A percentile compares a stretch with the other conserved stretches of the same genome.
Conservation (phyloP, 2,888 invertebrate genomes). For the Pseudoips prasinana region DNA sequence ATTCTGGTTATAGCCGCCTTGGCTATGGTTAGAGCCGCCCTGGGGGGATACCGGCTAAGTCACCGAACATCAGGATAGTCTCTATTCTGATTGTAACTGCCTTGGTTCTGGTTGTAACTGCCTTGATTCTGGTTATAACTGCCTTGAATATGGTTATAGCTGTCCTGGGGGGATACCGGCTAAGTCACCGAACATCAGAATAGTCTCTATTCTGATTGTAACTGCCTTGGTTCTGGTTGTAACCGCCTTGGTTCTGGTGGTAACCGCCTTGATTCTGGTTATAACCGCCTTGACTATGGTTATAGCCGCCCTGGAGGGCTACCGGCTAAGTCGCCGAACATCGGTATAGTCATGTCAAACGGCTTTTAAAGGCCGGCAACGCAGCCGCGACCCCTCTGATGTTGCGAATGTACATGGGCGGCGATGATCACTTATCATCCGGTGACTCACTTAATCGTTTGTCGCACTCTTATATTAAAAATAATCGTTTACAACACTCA, state of each 20-base stretch:
- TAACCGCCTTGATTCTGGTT: conserved; percentile 32
- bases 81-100: conserved; percentile 22
- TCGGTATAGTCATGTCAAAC: too few species aligned
- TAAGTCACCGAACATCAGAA: too few species aligned
- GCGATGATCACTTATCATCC: too few species aligned
- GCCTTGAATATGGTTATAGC: conserved; percentile 27
- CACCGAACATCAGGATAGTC: too few species aligned
- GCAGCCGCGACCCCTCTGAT: too few species aligned
- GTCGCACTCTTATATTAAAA: too few species aligned
- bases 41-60: too few species aligned
- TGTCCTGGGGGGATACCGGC: too few species aligned
- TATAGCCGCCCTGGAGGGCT: conserved; percentile 66
- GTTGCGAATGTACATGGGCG: too few species aligned
- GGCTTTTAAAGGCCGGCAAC: too few species aligned
- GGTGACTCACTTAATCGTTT: too few species aligned
- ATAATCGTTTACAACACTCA: neutral
- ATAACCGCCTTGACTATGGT: conserved; percentile 53
- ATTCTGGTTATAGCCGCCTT: conserved; percentile 21
- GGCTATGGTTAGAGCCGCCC: conserved; percentile 46
- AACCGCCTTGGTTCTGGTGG: conserved; percentile 31
- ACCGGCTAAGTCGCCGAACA: too few species aligned
- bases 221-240: conserved; percentile 34
- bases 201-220: conserved; percentile 34
- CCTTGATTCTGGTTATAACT: conserved; percentile 19
- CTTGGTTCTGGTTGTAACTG: conserved; percentile 9